These are phyloP conservation scores for Ophioninae sp. DNA, from an alignment of 2,888 invertebrate genomes.

Conservation along the genomic window DNA sequence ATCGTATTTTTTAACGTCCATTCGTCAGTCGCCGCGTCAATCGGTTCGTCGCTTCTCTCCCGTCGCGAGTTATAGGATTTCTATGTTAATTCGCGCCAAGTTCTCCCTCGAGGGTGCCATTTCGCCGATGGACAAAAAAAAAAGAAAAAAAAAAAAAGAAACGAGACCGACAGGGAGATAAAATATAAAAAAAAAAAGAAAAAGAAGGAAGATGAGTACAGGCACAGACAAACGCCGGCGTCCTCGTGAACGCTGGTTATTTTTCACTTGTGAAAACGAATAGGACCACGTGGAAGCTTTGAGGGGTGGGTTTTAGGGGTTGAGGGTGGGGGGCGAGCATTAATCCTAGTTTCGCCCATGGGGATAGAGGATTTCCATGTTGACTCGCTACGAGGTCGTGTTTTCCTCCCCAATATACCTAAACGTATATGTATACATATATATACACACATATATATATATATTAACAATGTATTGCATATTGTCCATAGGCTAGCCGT, in stretches of 20 bases:
- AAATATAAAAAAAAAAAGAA: constrained; percentile 23
- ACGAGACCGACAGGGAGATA: neutral
- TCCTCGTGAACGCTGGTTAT: constrained; percentile 52
- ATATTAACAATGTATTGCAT: constrained; percentile 21
- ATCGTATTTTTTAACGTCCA: constrained; percentile 34
- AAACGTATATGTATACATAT: no score
- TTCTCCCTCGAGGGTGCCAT: constrained; percentile 45
- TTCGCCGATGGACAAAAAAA: constrained; percentile 43
- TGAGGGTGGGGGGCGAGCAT: constrained; percentile 10
- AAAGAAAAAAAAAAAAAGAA: constrained; percentile 20
- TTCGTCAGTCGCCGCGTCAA: constrained; percentile 55
- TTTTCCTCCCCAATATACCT: constrained; percentile 33
- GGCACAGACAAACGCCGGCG: constrained; percentile 9
- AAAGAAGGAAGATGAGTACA: neutral
- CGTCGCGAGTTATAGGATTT: constrained; percentile 52
- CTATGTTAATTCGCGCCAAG: constrained; percentile 56
- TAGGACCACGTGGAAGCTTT: neutral
- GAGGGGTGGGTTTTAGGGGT: neutral
- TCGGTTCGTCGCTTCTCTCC: constrained; percentile 38
- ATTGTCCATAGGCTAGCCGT: constrained; percentile 26
- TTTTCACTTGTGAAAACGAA: constrained; percentile 61
- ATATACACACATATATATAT: neutral
- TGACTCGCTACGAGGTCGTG: constrained; percentile 55
- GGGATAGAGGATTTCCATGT: constrained; percentile 61
- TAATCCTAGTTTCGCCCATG: constrained; percentile 58